These are phyloP conservation scores for Ethmia dodecea DNA, from an alignment of 2,888 invertebrate genomes.

Conservation along the genomic window DNA sequence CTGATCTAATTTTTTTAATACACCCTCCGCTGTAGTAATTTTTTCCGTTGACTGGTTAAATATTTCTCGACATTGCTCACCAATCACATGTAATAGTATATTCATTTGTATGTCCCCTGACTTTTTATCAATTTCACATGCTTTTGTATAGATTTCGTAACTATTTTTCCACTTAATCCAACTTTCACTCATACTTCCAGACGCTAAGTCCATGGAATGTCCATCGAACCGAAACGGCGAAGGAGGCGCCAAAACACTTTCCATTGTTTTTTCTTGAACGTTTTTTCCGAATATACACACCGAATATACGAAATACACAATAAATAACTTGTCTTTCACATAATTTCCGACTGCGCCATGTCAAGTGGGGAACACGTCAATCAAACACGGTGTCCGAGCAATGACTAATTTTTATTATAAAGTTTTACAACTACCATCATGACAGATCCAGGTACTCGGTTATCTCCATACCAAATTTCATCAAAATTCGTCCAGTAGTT, in stretches of 20 bases:
- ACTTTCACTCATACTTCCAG: slow-evolving; percentile 4
- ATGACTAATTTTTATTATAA: too few relatives aligned
- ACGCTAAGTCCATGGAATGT: slow-evolving; percentile 1
- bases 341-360: slow-evolving; percentile 7
- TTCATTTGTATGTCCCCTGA: slow-evolving; percentile 4
- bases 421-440: too few relatives aligned
- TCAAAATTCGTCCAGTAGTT: too few relatives aligned
- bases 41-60: slow-evolving; percentile 1
- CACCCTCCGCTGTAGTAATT: background rate
- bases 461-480: too few relatives aligned
- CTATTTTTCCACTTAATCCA: slow-evolving; percentile 8
- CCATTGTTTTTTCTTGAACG: background rate
- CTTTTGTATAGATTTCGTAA: slow-evolving; percentile 8
- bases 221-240: slow-evolving; percentile 1
- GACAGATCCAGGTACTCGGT: too few relatives aligned
- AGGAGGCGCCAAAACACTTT: slow-evolving; percentile 3
- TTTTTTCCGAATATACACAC: background rate
- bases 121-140: slow-evolving; percentile 11
- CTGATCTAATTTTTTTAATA: too few relatives aligned
- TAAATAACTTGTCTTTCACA: background rate
- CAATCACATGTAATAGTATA: slow-evolving; percentile 8
- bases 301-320: background rate
- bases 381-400: background rate
- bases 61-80: slow-evolving; percentile 8
- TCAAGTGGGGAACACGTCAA: background rate